phyloP scores from a whole-genome alignment of 1,140 invertebrate genomes.

The Drosophila takahashii region DNA sequence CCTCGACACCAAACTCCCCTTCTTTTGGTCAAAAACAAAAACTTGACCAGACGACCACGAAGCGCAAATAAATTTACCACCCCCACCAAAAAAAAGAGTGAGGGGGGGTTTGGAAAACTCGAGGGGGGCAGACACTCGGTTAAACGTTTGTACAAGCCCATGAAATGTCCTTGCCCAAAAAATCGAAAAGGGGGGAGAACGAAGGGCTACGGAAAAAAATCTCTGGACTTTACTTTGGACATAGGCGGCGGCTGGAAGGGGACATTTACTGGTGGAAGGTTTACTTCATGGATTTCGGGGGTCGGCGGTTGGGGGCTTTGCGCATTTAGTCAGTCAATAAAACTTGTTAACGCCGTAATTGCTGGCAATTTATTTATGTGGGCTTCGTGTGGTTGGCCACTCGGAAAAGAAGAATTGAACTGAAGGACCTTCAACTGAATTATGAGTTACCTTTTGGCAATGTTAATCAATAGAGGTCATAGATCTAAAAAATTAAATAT shows the following conservation, averaged over 20 bases:
- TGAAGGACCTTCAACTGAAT: constrained; percentile 16
- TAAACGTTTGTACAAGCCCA: constrained; percentile 82
- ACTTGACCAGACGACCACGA: constrained; percentile 78
- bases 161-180: constrained; percentile 73
- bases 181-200: constrained; percentile 15
- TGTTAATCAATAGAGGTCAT: background rate
- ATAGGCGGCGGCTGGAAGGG: constrained; percentile 7
- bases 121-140: constrained; percentile 63
- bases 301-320: constrained; percentile 18
- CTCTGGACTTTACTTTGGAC: constrained; percentile 42
- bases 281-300: constrained; percentile 5
- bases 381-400: constrained; percentile 41
- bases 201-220: constrained; percentile 29
- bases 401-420: constrained; percentile 29
- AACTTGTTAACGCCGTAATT: constrained; percentile 82
- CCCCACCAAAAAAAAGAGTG: background rate
- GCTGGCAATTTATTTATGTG: constrained; percentile 79
- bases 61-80: constrained; percentile 76
- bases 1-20: constrained; percentile 18
- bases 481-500: background rate
- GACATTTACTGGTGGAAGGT: constrained; percentile 17
- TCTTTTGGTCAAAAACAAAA: constrained; percentile 52
- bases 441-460: constrained; percentile 6
- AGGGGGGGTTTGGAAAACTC: background rate
- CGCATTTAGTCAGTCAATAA: constrained; percentile 83